Base-by-base conservation (phyloP, 2,888 invertebrate genomes). In the Pyrrhia umbra region DNA sequence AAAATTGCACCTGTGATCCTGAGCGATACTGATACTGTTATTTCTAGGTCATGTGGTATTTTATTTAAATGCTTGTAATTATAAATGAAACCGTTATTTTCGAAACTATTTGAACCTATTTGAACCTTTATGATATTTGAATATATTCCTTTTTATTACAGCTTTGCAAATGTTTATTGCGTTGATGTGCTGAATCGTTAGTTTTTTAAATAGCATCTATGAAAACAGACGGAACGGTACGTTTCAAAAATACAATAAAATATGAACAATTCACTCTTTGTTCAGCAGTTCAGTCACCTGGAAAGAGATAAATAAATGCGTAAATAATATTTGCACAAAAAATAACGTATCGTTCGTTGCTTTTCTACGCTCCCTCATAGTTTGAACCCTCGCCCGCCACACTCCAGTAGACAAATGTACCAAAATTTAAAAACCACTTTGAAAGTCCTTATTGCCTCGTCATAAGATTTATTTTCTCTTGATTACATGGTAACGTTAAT, bases 371-470 rank as follows among this genome's bases (percentile, higher is more conserved):
- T 90, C 93, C 94, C 92, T 89, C 86, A 82, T 84, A 87, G 84
- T 85, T 85, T 85, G 86, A 88, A 90, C 93, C 93, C 93, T 91
- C 85, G 83, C 77, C 83, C 87, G 87, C 87, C 85, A 89, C 88
- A 91, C 92, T 92, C 85, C 87, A 88, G 84, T 85, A 91, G 89
- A 89, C 91, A 86, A 83, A 80, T 77, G 65, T 69, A 84, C 88
- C 85, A 87, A 84, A 77, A 74, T 68, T 63, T 57, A 42, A 45
- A 66, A 81, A 74, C 87, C 73, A 27, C 58, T 71, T 56, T 47
- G 30, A 46, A 45, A 71, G 65, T 64, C 79, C 83, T 83, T 92
- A 87, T 77, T 62, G 8, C 68, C 39, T 62, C n/a, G 56, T 5
- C 37, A 83, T 89, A 93, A 78, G 84, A 86, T 67, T 69, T 78